A percentile compares a stretch with the other conserved stretches of the same genome.
phyloP scores from a whole-genome alignment of 1,140 invertebrate species.

The Magallana ariakensis region DNA sequence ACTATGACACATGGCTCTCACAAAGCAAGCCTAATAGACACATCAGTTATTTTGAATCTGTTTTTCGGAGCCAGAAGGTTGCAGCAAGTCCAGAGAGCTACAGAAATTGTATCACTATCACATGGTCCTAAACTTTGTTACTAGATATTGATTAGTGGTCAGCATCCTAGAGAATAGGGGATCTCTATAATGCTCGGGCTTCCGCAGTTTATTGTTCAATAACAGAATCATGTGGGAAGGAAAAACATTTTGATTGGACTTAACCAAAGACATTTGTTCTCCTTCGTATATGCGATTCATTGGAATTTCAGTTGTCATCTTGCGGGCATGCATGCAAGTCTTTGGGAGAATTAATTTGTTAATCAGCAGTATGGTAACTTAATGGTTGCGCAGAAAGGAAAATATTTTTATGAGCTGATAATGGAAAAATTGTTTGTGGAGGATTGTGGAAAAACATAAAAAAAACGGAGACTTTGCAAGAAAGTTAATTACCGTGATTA shows the following conservation, averaged over 20 bases:
- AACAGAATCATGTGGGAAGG: not conserved
- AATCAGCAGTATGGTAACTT: not conserved
- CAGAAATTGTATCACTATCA: not conserved
- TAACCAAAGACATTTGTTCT: not conserved
- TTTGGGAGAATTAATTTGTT: not conserved
- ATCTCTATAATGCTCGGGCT: not conserved
- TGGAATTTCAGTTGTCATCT: not conserved
- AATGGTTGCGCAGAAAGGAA: not conserved
- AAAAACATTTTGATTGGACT: conserved; percentile 20
- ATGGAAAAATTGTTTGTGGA: not conserved
- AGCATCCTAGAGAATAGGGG: not conserved
- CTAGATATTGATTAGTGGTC: conserved; percentile 24
- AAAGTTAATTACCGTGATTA: not conserved
- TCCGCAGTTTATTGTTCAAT: conserved; percentile 6
- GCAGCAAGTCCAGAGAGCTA: not conserved
- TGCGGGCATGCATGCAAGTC: not conserved
- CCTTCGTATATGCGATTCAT: not conserved
- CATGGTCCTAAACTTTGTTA: not conserved
- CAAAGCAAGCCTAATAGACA: not conserved
- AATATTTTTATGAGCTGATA: not conserved
- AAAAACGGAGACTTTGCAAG: not conserved
- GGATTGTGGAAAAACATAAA: not conserved
- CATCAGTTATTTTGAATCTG: too few species aligned
- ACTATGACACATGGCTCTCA: not conserved
- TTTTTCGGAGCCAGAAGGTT: not conserved